These are phyloP conservation scores for Amphipoea lucens DNA, from an alignment of 2,888 invertebrate genomes.

Conservation along the genomic window DNA sequence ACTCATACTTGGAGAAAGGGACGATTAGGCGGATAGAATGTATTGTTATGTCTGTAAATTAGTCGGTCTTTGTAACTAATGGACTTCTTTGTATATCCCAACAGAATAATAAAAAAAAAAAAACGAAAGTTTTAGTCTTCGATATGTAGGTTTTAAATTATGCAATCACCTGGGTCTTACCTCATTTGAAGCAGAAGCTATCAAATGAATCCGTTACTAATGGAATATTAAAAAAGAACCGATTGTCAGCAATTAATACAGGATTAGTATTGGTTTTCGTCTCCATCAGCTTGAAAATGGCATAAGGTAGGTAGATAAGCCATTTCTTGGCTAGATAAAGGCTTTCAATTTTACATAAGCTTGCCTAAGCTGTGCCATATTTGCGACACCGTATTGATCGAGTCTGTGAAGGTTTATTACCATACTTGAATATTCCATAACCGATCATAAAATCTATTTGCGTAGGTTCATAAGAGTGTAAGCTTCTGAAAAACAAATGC, in stretches of 20 bases:
- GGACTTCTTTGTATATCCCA: conserved; percentile 20
- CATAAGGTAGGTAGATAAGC: background rate
- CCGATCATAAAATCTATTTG: conserved; percentile 49
- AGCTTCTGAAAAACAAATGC: conserved; percentile 12
- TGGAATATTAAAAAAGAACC: background rate
- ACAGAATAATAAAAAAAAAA: conserved; percentile 39
- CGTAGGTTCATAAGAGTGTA: conserved; percentile 9
- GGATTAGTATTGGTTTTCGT: background rate
- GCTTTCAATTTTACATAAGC: conserved; percentile 23
- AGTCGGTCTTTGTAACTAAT: conserved; percentile 35
- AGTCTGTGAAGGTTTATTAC: conserved; percentile 44
- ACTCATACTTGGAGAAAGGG: conserved; percentile 57
- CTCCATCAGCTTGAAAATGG: background rate
- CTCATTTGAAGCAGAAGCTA: background rate
- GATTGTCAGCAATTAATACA: background rate
- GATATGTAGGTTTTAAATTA: background rate
- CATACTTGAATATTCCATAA: conserved; percentile 44
- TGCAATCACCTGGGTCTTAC: background rate
- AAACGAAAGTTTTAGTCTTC: conserved; percentile 13
- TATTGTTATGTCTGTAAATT: conserved; percentile 41
- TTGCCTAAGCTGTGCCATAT: conserved; percentile 31
- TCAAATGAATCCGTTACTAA: background rate
- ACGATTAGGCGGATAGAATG: conserved; percentile 41
- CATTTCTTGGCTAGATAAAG: conserved; percentile 4
- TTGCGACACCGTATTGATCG: conserved; percentile 47